Evolutionary conservation across 2,113 vertebrate genomes (phyloP), one percentile per base, ranked within the genome.

Genomic region (Vimba vimba): DNA sequence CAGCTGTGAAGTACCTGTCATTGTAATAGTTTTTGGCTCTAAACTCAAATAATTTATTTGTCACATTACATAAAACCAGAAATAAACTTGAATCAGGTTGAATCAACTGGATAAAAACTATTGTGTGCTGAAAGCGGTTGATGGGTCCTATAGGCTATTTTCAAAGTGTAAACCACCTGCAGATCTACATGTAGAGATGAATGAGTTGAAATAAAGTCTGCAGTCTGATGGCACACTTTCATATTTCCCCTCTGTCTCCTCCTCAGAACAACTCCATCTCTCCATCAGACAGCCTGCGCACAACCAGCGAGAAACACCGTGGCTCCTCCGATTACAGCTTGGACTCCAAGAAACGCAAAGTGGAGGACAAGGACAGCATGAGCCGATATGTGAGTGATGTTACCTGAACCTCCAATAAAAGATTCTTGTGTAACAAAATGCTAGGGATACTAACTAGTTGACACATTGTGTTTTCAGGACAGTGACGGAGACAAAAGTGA

Each of bases 401-500:
- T n/a, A 45, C 15, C 1, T 47, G n/a, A 68, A 6, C n/a, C 4
- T 33, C 21, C 55, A 47, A 21, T 8, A 2, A 10, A 52, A 33
- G 12, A 19, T 59, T 6, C 3, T 75, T 62, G 0, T 74, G 11
- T 62, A 73, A 39, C 27, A 2, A 4, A 33, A 73, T 21, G 4
- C 60, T 21, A 13, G 30, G 10, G 15, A 47, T 30, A n/a, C 30
- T 81, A 45, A 59, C 36, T 17, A 5, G 19, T 76, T 27, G 9
- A 3, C 60, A 33, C 8, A 2, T 30, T 11, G 39, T 45, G 59
- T 43, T 84, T 81, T 30, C 94, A 99, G 98, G 98, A 99, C 94
- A 99, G 98, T 57, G 98, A 99, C 0, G 98, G 97, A n/a, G 98
- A 99, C 93, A 99, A 99, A 90, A 99, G 98, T 17, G 98, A 99